These are phyloP conservation scores for Mystacides longicornis DNA, from an alignment of 2,888 invertebrate genomes.

Conservation along the genomic window DNA sequence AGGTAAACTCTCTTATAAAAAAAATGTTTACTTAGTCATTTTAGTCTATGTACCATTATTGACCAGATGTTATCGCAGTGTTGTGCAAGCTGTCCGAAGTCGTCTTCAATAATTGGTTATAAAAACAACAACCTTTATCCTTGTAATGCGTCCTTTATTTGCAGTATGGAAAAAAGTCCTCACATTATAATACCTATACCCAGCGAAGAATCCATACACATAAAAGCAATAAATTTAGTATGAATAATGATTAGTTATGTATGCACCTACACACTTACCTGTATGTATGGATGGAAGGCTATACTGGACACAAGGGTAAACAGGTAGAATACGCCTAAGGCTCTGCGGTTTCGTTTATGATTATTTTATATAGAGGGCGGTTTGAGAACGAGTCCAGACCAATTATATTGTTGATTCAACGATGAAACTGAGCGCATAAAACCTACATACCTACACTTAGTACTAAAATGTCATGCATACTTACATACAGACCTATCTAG, in stretches of 20 bases:
- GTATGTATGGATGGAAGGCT: not conserved
- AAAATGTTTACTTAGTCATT: no score
- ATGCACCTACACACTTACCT: not conserved
- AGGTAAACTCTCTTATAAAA: no score
- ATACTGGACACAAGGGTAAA: constrained; percentile 18
- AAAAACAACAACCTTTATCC: no score
- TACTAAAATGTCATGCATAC: no score
- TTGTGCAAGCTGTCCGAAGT: no score
- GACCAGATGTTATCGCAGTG: no score
- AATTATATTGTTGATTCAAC: constrained; percentile 26
- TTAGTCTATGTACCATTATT: no score
- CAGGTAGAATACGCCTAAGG: constrained; percentile 23
- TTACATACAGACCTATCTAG: no score
- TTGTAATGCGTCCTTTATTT: no score
- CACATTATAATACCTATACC: no score
- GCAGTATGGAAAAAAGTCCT: no score
- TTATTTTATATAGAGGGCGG: constrained; percentile 5
- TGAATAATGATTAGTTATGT: not conserved
- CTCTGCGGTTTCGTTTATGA: constrained; percentile 21
- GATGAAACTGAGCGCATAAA: not conserved
- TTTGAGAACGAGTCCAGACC: constrained; percentile 19
- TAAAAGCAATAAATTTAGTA: not conserved
- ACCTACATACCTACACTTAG: not conserved
- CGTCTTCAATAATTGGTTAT: no score
- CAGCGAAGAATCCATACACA: not conserved